Evolutionary conservation across 2,888 invertebrate species (phyloP), one percentile per base, ranked within the genome.

Genomic region (Endotricha flammealis): DNA sequence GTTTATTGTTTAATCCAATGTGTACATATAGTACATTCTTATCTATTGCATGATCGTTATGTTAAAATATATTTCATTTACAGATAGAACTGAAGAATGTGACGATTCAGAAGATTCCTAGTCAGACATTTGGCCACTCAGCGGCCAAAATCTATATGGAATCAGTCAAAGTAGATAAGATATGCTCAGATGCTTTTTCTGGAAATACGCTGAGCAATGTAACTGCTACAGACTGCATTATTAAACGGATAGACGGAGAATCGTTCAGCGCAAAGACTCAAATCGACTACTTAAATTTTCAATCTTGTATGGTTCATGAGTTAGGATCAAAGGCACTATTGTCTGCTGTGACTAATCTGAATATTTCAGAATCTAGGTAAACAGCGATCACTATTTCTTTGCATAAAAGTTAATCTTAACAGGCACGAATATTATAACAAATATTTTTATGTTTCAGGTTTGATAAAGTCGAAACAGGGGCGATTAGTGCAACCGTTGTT

Each of bases 61-160:
- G n/a, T n/a, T n/a, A n/a, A n/a, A 20, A 5, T 6, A 32, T 10
- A 1, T 17, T 27, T 33, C 8, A 12, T 30, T 72, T 87, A 31
- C 87, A 93, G 93, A 90, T 93, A 59, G 81, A 87, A 52, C 82
- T 93, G 72, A 88, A 87, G 58, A 89, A 89, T 48, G 87, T 91
- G 6, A 80, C 76, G 30, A 78, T 91, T 31, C 76, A 88, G 17
- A 88, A 88, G 57, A 74, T 93, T 37, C 90, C 91, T 11, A 72
- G 73, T 16, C 86, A 87, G 46, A 88, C 90, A 0, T 93, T 93
- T 56, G 90, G 90, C 16, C 91, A 92, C 1, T 88, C 90, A 1
- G 87, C 91, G 5, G 90, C 90, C 10, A 88, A 88, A 44, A 82
- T 92, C 20, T 75, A 79, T 16, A 75, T 92, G 68, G 81, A 87